Base-by-base conservation (phyloP, 2,113 vertebrate genomes). In the Dryoscopus gambensis region DNA sequence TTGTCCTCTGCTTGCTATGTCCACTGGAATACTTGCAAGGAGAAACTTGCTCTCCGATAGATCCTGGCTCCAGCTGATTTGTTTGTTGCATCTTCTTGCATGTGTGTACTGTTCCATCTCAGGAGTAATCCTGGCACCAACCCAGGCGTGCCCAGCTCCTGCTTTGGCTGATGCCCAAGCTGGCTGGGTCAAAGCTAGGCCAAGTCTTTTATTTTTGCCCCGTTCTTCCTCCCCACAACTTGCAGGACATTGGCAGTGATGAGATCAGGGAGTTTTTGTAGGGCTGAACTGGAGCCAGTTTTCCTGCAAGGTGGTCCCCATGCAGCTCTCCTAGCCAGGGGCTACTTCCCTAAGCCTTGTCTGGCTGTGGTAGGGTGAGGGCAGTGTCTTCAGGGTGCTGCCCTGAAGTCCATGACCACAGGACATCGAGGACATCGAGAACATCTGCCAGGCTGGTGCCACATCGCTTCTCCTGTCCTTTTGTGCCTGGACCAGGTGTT, bases 181-280 rank as follows among this genome's bases (percentile, higher is more conserved):
- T 50, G 16, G 8, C 37, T 40, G 52, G 17, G 15, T 57, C 42
- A 57, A 13, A 75, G 14, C 44, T 12, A 52, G 18, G 37, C 25
- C 21, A 30, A 11, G 13, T 35, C 28, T 53, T 47, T 68, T 30
- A 30, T 69, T 77, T 87, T 68, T 59, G 14, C 21, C 8, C 4
- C 1, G 0, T 70, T 86, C 47, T 67, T 33, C 10, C 2, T 9
- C 19, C 14, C 28, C 6, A 2, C 24, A 47, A 4, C n/a, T 53
- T 44, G 24, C 30, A 55, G 33, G 77, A 25, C 17, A 87, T 0
- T 0, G 15, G 35, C 33, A 25, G 25, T 1, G 2, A 22, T 68
- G 33, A 46, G n/a, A 30, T 57, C 15, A 31, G 46, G 60, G 37
- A 20, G 37, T 55, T 35, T 50, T 37, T 62, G 37, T 21, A 44